These are phyloP conservation scores for Melanocharis versteri DNA, from an alignment of 2,113 vertebrate species.

Conservation along the genomic window DNA sequence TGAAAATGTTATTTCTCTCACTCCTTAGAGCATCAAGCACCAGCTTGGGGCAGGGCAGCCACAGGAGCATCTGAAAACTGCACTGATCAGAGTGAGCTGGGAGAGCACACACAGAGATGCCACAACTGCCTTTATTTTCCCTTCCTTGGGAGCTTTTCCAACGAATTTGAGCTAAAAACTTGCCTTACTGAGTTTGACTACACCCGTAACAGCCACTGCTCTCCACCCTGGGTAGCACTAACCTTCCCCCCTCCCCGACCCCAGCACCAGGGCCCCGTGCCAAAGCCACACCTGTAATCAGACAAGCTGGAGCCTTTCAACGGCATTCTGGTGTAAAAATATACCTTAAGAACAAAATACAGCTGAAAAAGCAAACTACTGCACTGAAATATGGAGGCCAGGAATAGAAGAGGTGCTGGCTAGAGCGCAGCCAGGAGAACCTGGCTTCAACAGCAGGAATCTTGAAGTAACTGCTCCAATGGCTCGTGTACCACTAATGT, in stretches of 20 bases:
- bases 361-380: background rate
- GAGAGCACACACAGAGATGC: accelerated
- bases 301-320: background rate
- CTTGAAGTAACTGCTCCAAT: background rate
- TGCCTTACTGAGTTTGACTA: background rate
- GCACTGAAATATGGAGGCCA: background rate
- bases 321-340: background rate
- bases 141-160: background rate
- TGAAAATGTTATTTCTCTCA: background rate
- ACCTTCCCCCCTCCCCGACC: background rate
- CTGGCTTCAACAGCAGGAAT: background rate
- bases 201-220: background rate
- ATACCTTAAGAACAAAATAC: background rate
- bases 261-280: background rate
- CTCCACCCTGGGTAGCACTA: accelerated
- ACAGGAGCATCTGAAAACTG: background rate
- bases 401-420: background rate
- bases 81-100: accelerated
- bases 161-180: background rate
- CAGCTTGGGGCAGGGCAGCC: background rate
- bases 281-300: background rate
- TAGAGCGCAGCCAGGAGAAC: background rate
- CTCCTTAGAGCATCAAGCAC: background rate
- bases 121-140: background rate
- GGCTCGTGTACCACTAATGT: background rate